These are phyloP conservation scores for Castor canadensis DNA, from an alignment of 2,113 vertebrate species.

Conservation along the genomic window DNA sequence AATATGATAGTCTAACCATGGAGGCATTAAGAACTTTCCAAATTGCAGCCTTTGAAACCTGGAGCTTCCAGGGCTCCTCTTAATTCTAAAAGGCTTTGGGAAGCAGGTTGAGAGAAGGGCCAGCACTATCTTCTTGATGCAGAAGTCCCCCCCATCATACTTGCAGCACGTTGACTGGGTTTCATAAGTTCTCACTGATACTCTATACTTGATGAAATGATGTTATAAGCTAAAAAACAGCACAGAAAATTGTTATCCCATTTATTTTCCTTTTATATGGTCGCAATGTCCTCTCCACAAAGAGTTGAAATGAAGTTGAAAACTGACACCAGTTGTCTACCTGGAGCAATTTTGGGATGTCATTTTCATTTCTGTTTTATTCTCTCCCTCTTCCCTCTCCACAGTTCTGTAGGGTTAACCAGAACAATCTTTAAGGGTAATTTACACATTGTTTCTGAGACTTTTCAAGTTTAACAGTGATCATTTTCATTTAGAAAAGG, in stretches of 20 bases:
- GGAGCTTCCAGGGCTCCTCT: not conserved
- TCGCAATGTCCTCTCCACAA: not conserved
- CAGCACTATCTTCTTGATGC: not conserved
- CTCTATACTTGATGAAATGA: not conserved
- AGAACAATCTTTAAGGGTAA: not conserved
- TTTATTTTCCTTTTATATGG: not conserved
- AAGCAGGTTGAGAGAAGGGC: not conserved
- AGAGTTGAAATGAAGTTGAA: constrained; percentile 51
- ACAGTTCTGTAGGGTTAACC: constrained; percentile 28
- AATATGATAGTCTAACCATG: constrained; percentile 27
- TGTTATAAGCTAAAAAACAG: not conserved
- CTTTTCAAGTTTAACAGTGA: not conserved
- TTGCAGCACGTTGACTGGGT: too few relatives aligned
- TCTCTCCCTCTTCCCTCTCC: not conserved
- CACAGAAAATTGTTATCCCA: not conserved
- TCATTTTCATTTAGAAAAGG: not conserved
- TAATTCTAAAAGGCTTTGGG: not conserved
- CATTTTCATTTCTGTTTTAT: not conserved
- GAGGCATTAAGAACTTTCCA: not conserved
- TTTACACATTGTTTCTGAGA: constrained; percentile 28
- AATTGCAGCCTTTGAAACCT: not conserved
- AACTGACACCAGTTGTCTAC: constrained; percentile 40
- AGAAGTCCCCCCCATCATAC: not conserved
- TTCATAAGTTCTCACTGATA: not conserved
- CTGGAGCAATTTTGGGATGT: not conserved